These are phyloP conservation scores for Sialis fuliginosa DNA, from an alignment of 2,888 invertebrate species.

Conservation along the genomic window DNA sequence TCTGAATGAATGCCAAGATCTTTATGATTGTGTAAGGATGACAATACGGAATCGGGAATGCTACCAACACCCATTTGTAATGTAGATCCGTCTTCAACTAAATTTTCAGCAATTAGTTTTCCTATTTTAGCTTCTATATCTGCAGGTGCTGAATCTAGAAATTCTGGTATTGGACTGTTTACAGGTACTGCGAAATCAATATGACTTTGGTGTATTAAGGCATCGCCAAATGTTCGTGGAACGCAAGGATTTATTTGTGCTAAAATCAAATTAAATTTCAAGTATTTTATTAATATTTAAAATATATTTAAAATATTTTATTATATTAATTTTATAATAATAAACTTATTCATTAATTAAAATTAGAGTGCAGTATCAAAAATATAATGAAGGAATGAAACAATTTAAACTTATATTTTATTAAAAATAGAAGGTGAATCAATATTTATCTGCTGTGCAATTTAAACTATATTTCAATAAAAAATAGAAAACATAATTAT, in stretches of 20 bases:
- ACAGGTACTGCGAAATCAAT: constrained; percentile 36
- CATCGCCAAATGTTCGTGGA: constrained; percentile 43
- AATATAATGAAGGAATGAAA: too few species aligned
- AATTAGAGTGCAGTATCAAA: too few species aligned
- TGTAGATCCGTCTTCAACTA: constrained; percentile 43
- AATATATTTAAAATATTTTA: too few species aligned
- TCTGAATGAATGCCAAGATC: constrained; percentile 46
- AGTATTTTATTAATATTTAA: background rate
- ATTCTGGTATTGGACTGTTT: constrained; percentile 25
- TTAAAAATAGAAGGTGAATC: too few species aligned
- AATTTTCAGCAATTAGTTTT: constrained; percentile 36
- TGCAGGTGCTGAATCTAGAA: constrained; percentile 22
- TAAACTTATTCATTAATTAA: too few species aligned
- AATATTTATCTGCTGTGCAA: too few species aligned
- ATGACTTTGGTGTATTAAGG: constrained; percentile 39
- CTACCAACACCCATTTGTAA: constrained; percentile 46
- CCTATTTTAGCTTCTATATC: constrained; percentile 37
- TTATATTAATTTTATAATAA: too few species aligned
- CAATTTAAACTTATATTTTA: too few species aligned
- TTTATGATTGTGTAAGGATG: constrained; percentile 33
- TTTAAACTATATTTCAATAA: too few species aligned
- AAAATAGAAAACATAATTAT: too few species aligned
- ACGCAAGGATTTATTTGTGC: constrained; percentile 38
- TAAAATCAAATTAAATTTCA: constrained; percentile 3
- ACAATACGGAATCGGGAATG: constrained; percentile 41